Percentiles rank a stretch among this genome's conserved stretches.
Conservation (phyloP, 2,113 vertebrate species). For the Gila orcuttii region DNA sequence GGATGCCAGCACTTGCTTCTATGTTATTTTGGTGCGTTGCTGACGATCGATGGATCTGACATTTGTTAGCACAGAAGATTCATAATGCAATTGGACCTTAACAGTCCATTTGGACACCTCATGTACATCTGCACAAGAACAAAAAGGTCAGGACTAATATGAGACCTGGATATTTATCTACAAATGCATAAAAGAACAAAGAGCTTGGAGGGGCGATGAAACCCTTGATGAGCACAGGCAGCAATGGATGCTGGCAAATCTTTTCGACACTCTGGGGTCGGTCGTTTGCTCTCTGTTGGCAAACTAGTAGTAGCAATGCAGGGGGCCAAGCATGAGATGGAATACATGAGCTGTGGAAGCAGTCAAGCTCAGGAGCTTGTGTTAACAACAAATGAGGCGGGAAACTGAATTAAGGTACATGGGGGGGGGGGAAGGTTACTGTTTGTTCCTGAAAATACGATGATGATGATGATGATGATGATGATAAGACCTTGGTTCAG, state of each 20-base stretch:
- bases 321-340: slow-evolving; percentile 42
- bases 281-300: slow-evolving; percentile 62
- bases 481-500: background rate
- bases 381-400: slow-evolving; percentile 44
- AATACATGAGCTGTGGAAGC: slow-evolving; percentile 52
- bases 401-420: slow-evolving; percentile 29
- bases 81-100: slow-evolving; percentile 70
- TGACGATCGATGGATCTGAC: slow-evolving; percentile 75
- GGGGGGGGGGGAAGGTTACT: background rate
- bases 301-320: slow-evolving; percentile 43
- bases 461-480: too few species aligned
- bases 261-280: slow-evolving; percentile 53
- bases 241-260: slow-evolving; percentile 45
- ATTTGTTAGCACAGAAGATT: slow-evolving; percentile 77
- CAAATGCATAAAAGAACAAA: slow-evolving; percentile 68
- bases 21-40: slow-evolving; percentile 72
- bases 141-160: slow-evolving; percentile 74
- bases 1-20: slow-evolving; percentile 51
- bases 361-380: slow-evolving; percentile 41
- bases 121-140: slow-evolving; percentile 62
- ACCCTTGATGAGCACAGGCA: slow-evolving; percentile 62
- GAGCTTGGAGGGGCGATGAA: slow-evolving; percentile 65
- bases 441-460: slow-evolving; percentile 18
- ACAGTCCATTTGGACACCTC: slow-evolving; percentile 62
- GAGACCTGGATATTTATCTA: slow-evolving; percentile 73